Percentiles rank a stretch among this genome's conserved stretches.
phyloP scores from a whole-genome alignment of 2,797 vertebrate species.

The Micropoecilia bifurca region DNA sequence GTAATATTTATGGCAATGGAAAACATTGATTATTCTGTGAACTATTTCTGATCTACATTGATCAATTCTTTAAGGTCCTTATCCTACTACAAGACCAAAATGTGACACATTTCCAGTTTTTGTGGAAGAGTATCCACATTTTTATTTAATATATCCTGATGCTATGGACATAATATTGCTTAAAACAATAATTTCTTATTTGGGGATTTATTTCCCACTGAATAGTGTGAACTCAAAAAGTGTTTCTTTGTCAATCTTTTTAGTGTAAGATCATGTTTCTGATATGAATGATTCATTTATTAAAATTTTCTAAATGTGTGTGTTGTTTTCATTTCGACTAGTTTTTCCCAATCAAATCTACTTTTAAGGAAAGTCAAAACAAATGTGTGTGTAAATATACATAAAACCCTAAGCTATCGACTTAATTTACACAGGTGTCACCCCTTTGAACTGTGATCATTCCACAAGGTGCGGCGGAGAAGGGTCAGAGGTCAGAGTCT shows the following conservation, averaged over 20 bases:
- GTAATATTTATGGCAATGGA: no score
- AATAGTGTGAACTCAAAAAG: background rate
- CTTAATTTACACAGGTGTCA: background rate
- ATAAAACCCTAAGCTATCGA: background rate
- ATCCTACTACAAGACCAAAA: background rate
- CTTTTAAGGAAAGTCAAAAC: background rate
- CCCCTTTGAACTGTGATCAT: background rate
- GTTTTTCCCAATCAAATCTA: background rate
- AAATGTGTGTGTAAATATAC: background rate
- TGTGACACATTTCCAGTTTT: background rate
- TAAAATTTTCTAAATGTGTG: background rate
- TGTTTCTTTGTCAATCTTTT: background rate
- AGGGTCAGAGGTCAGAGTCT: conserved; percentile 35
- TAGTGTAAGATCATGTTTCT: background rate
- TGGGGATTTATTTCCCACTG: background rate
- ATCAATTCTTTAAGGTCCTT: background rate
- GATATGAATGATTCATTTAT: background rate
- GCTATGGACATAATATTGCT: background rate
- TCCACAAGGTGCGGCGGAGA: background rate
- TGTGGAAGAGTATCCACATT: background rate
- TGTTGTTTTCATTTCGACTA: background rate
- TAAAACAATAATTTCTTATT: background rate
- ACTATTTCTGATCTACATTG: background rate
- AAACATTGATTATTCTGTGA: background rate
- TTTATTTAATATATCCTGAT: background rate